phyloP scores from a whole-genome alignment of 2,888 invertebrate species.

The Leptinotarsa juncta region DNA sequence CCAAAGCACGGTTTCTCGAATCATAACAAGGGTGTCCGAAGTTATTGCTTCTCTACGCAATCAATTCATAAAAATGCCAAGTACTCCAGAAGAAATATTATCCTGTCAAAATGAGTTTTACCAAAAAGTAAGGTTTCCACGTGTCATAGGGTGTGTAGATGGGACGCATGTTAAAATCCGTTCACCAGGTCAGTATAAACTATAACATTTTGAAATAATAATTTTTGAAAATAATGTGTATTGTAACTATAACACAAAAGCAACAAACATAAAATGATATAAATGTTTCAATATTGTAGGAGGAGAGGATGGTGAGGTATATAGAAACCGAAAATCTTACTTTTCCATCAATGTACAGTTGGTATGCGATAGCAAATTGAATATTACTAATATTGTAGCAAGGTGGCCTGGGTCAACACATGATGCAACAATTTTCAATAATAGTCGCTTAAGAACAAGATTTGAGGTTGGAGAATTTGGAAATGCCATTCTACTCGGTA shows the following conservation, averaged over 20 bases:
- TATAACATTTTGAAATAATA: neutral
- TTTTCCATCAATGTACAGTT: conserved; percentile 25
- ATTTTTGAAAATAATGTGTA: too few species aligned
- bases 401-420: conserved; percentile 33
- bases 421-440: conserved; percentile 31
- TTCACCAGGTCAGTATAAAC: conserved; percentile 1
- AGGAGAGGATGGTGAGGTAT: conserved; percentile 22
- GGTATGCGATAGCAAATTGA: conserved; percentile 7
- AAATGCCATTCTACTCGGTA: conserved; percentile 26
- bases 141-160: conserved; percentile 22
- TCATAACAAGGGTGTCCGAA: neutral
- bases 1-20: conserved; percentile 1
- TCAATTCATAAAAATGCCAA: conserved; percentile 3
- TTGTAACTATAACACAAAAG: too few species aligned
- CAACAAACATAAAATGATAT: too few species aligned
- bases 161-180: conserved; percentile 24
- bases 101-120: conserved; percentile 18
- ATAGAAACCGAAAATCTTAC: conserved; percentile 21
- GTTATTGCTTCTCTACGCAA: neutral
- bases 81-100: neutral
- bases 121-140: conserved; percentile 15
- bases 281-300: neutral
- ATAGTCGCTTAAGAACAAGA: conserved; percentile 14
- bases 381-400: conserved; percentile 16
- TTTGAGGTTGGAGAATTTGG: conserved; percentile 24